Evolutionary conservation across 2,888 invertebrate genomes (phyloP).

Genomic region (Diaperis boleti): DNA sequence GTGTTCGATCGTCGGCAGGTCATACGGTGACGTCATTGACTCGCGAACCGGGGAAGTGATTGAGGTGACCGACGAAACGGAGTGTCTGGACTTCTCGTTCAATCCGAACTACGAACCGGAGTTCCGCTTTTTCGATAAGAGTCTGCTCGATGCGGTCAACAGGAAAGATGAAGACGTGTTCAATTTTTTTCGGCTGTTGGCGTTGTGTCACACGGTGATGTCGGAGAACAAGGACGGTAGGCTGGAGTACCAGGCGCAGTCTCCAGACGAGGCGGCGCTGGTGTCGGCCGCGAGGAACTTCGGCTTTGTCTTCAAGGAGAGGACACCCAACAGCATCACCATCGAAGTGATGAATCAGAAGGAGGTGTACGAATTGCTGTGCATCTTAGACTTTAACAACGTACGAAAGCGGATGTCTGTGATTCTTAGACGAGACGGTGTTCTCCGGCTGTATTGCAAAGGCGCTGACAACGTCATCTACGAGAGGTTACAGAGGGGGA

Average conservation of each 20-base stretch:
- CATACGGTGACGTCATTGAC: conserved; percentile 93
- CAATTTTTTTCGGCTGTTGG: conserved; percentile 88
- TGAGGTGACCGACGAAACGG: conserved; percentile 84
- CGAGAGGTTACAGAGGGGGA: conserved; percentile 86
- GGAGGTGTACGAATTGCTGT: conserved; percentile 94
- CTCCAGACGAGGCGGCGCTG: conserved; percentile 97
- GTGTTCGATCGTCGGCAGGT: conserved; percentile 92
- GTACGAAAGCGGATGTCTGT: conserved; percentile 99
- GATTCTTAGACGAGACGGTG: conserved; percentile 84
- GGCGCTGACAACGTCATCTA: conserved; percentile 99
- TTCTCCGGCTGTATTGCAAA: conserved; percentile 93
- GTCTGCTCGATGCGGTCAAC: conserved; percentile 85
- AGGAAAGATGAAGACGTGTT: conserved; percentile 81
- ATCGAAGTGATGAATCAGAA: conserved; percentile 84
- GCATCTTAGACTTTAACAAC: conserved; percentile 99
- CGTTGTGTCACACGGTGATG: conserved; percentile 99
- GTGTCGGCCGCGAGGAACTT: conserved; percentile 99
- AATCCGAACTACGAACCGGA: conserved; percentile 92
- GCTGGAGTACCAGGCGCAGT: conserved; percentile 93
- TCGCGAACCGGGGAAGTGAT: conserved; percentile 87
- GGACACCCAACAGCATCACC: conserved; percentile 92
- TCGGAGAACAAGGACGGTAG: conserved; percentile 89
- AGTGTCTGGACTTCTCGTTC: conserved; percentile 92
- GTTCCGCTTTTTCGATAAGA: conserved; percentile 94
- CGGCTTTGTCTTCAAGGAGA: conserved; percentile 96